These are phyloP conservation scores for Psilopsiagon aurifrons DNA, from an alignment of 2,113 vertebrate species.

Conservation along the genomic window DNA sequence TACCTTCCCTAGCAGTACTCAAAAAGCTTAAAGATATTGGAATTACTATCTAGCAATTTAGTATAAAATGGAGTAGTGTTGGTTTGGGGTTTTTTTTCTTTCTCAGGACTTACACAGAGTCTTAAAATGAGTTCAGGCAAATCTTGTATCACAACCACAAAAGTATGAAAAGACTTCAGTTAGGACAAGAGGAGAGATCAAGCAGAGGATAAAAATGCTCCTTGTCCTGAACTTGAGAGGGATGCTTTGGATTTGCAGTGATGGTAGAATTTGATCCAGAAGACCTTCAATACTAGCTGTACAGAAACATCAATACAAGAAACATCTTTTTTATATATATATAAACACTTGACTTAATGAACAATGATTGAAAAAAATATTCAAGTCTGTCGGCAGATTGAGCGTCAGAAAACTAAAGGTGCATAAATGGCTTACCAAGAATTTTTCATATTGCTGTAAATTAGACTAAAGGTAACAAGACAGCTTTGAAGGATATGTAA, in stretches of 20 bases:
- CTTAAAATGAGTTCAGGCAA: background rate
- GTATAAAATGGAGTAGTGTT: background rate
- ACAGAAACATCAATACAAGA: constrained; percentile 13
- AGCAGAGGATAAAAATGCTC: background rate
- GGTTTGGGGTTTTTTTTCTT: background rate
- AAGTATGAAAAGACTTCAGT: background rate
- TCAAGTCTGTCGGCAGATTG: constrained; percentile 6
- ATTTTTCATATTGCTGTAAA: constrained; percentile 29
- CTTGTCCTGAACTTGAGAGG: background rate
- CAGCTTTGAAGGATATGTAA: constrained; percentile 40
- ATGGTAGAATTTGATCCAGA: background rate
- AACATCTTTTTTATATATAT: background rate
- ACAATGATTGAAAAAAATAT: background rate
- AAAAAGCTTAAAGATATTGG: background rate
- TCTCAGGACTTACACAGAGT: background rate
- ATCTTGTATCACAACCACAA: background rate
- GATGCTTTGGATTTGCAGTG: background rate
- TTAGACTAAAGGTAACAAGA: constrained; percentile 63
- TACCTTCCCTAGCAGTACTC: background rate
- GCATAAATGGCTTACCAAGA: constrained; percentile 30
- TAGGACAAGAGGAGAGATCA: background rate
- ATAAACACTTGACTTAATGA: constrained; percentile 50
- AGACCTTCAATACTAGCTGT: constrained; percentile 25
- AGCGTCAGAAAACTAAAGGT: constrained; percentile 33
- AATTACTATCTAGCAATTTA: constrained; percentile 22